Evolutionary conservation across 2,113 vertebrate genomes (phyloP).

Genomic region (Mola mola): DNA sequence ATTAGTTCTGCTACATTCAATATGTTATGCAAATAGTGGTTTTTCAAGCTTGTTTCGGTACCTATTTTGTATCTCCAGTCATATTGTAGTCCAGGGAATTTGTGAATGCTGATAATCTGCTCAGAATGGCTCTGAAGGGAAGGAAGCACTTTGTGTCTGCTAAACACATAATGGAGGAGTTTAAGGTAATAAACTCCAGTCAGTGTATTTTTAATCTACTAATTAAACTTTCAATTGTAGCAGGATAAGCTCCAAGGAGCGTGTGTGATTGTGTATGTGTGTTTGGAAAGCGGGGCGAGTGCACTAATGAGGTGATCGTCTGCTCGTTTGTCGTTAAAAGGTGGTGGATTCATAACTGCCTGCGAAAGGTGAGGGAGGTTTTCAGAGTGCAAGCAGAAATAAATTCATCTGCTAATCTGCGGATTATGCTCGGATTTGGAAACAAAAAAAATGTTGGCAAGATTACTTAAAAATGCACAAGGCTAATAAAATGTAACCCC

Average conservation of each 20-base stretch:
- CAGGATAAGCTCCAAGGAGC: constrained; percentile 77
- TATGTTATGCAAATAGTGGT: constrained; percentile 35
- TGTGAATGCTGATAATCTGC: constrained; percentile 68
- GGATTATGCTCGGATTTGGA: constrained; percentile 76
- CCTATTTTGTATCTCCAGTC: constrained; percentile 35
- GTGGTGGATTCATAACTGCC: constrained; percentile 69
- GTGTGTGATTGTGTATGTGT: constrained; percentile 26
- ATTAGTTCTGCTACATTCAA: neutral
- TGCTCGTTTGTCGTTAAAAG: constrained; percentile 69
- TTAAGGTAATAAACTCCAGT: constrained; percentile 80
- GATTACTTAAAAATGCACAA: constrained; percentile 73
- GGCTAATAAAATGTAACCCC: constrained; percentile 76
- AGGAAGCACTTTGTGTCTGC: constrained; percentile 64
- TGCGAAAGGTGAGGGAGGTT: constrained; percentile 76
- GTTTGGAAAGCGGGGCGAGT: constrained; percentile 41
- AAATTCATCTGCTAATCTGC: constrained; percentile 78
- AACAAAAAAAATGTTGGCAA: constrained; percentile 57
- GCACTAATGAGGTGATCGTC: constrained; percentile 76
- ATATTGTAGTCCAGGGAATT: constrained; percentile 48
- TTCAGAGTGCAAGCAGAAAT: constrained; percentile 59
- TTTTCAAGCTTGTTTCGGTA: constrained; percentile 41
- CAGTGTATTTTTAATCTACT: constrained; percentile 83
- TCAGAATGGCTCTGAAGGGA: constrained; percentile 67
- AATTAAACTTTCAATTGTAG: constrained; percentile 86
- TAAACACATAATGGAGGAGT: constrained; percentile 78